phyloP scores from a whole-genome alignment of 2,888 invertebrate genomes.

The Lithodes maja region DNA sequence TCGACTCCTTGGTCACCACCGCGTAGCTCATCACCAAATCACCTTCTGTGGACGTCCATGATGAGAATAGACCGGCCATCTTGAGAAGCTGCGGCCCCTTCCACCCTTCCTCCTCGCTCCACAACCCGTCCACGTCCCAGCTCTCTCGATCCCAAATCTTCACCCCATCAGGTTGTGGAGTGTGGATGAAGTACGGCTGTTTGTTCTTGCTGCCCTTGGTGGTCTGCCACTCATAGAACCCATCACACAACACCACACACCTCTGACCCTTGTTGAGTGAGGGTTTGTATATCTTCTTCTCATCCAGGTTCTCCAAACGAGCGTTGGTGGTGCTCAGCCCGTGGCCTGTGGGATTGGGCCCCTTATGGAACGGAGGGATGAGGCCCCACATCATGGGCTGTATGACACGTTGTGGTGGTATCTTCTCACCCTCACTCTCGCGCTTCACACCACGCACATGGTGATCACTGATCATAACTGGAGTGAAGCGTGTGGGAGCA shows the following conservation, averaged over 20 bases:
- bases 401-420: conserved; percentile 73
- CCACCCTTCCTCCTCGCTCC: conserved; percentile 79
- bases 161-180: conserved; percentile 78
- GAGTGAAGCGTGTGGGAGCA: conserved; percentile 52
- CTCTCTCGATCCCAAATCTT: conserved; percentile 78
- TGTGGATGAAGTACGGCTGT: conserved; percentile 85
- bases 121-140: conserved; percentile 76
- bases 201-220: conserved; percentile 78
- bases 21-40: conserved; percentile 83
- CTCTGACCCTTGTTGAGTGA: conserved; percentile 80
- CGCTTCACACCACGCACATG: conserved; percentile 43
- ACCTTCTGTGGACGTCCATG: conserved; percentile 79
- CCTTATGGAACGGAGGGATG: conserved; percentile 87
- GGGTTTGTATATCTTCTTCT: conserved; percentile 83
- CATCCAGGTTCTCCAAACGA: conserved; percentile 82
- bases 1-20: conserved; percentile 85
- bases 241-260: conserved; percentile 86
- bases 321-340: conserved; percentile 86
- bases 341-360: conserved; percentile 78
- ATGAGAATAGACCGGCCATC: conserved; percentile 86
- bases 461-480: conserved; percentile 54
- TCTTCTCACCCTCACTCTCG: conserved; percentile 23
- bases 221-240: conserved; percentile 89
- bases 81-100: conserved; percentile 80
- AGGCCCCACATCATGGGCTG: conserved; percentile 92